These are phyloP conservation scores for Notolepis coatsorum DNA, from an alignment of 2,797 vertebrate species.

Conservation along the genomic window DNA sequence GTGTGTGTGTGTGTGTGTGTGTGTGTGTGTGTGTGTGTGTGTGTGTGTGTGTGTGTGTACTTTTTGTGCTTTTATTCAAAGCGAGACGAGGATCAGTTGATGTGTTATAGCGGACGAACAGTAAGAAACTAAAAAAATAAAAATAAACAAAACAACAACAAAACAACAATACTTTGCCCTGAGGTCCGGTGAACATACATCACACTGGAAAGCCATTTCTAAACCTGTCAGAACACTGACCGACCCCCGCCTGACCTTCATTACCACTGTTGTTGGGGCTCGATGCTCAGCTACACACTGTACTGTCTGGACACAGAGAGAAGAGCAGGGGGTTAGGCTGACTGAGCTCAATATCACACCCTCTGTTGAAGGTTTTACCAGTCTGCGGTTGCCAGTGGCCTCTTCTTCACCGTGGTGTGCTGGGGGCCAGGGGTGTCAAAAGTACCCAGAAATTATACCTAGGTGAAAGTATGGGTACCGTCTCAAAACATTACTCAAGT, in stretches of 20 bases:
- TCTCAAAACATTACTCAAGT: too few species aligned
- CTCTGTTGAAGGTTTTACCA: constrained; percentile 43
- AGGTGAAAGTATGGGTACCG: too few species aligned
- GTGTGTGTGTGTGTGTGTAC: too few species aligned
- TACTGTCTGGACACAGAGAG: constrained; percentile 48
- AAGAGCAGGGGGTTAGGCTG: constrained; percentile 6
- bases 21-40: too few species aligned
- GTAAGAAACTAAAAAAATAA: too few species aligned
- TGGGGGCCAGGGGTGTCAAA: constrained; percentile 26
- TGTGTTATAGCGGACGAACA: too few species aligned
- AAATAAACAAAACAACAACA: constrained; percentile 58
- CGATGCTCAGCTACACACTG: constrained; percentile 36
- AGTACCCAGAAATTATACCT: too few species aligned
- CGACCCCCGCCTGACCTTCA: constrained; percentile 73
- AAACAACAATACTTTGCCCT: constrained; percentile 69
- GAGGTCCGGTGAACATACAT: constrained; percentile 80
- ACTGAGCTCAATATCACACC: constrained; percentile 23
- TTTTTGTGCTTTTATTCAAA: too few species aligned
- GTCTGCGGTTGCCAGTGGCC: constrained; percentile 51
- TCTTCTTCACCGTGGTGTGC: constrained; percentile 43
- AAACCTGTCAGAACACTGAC: constrained; percentile 74
- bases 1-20: too few species aligned
- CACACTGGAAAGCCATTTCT: constrained; percentile 81
- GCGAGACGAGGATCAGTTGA: too few species aligned
- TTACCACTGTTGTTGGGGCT: constrained; percentile 59